Evolutionary conservation across 2,797 vertebrate species (phyloP).

Genomic region (Acropternis orthonyx): DNA sequence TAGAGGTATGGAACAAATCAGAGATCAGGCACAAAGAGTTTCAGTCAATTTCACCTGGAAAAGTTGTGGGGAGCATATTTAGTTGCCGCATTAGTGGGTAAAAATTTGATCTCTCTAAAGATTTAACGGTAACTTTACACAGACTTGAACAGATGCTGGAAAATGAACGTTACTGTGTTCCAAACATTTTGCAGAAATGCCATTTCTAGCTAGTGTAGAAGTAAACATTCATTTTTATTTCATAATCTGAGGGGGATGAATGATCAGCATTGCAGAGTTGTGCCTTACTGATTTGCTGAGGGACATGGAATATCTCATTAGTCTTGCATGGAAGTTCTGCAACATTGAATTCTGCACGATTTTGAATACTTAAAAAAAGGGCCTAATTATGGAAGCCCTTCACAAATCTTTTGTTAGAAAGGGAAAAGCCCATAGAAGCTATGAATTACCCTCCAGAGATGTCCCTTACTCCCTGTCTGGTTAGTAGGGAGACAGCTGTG

Average conservation of each 20-base stretch:
- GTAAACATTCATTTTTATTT: neutral
- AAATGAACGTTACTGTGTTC: neutral
- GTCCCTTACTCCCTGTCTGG: neutral
- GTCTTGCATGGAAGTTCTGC: neutral
- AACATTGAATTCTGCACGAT: neutral
- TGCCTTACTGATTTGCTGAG: constrained; percentile 30
- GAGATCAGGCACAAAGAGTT: neutral
- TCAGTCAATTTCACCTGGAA: neutral
- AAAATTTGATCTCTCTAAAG: neutral
- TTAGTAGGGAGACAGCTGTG: rapidly evolving
- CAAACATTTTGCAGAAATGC: neutral
- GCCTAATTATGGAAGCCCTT: neutral
- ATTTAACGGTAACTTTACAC: neutral
- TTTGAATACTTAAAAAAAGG: constrained; percentile 8
- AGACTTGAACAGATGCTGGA: neutral
- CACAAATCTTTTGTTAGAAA: neutral
- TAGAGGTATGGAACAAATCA: neutral
- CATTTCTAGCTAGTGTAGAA: neutral
- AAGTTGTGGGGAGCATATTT: neutral
- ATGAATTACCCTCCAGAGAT: neutral
- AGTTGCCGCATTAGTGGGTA: neutral
- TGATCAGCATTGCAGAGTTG: neutral
- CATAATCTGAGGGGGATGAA: neutral
- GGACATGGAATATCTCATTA: neutral
- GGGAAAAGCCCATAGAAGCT: neutral